These are phyloP conservation scores for Syngnathus typhle DNA, from an alignment of 2,113 vertebrate genomes.

Conservation along the genomic window DNA sequence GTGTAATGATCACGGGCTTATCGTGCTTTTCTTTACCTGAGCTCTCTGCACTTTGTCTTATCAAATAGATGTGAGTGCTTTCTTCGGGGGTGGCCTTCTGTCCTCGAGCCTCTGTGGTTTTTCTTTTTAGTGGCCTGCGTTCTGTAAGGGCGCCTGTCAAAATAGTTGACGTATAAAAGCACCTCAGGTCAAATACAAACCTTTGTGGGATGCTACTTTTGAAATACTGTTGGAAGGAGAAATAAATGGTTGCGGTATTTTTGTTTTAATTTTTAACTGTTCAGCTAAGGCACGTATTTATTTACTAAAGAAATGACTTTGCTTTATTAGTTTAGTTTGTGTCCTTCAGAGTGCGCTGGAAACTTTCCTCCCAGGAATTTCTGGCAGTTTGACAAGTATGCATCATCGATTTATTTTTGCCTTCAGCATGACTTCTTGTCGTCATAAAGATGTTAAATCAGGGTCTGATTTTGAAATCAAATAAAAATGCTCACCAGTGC, in stretches of 20 bases:
- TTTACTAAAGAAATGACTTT: background rate
- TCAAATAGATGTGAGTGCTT: background rate
- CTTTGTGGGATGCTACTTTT: too few species aligned
- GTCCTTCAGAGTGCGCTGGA: background rate
- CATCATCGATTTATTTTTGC: background rate
- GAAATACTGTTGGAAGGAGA: background rate
- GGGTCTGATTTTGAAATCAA: constrained; percentile 18
- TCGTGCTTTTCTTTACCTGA: background rate
- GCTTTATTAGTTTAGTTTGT: background rate
- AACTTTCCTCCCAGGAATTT: background rate
- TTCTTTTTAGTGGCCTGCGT: background rate
- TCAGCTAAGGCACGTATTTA: background rate
- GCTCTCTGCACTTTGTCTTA: background rate
- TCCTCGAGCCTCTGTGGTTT: background rate
- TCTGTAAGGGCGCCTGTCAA: too few species aligned
- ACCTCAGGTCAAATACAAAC: too few species aligned
- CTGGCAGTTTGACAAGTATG: constrained; percentile 6
- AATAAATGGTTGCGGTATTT: background rate
- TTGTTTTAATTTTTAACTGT: background rate
- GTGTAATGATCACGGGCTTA: constrained; percentile 4
- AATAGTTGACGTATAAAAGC: too few species aligned
- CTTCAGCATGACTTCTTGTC: constrained; percentile 10
- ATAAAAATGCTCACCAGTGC: constrained; percentile 15
- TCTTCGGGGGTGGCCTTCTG: constrained; percentile 2
- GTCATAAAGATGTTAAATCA: constrained; percentile 12